phyloP scores from a whole-genome alignment of 2,888 invertebrate genomes.

The Oscheius sp. region DNA sequence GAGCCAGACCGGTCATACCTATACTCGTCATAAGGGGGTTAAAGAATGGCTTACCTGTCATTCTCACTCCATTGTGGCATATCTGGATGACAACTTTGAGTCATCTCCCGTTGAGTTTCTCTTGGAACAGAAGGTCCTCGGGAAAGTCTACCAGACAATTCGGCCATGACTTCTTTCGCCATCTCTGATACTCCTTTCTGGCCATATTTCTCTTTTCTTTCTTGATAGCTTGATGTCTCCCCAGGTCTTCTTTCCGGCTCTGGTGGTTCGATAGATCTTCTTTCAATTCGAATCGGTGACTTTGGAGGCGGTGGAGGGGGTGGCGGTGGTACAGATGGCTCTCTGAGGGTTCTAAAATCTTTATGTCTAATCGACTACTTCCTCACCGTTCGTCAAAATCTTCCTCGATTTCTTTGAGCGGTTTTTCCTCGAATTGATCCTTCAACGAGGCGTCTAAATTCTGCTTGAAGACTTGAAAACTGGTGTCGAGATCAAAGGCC shows the following conservation, averaged over 20 bases:
- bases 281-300: slow-evolving; percentile 38
- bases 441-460: slow-evolving; percentile 1
- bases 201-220: neutral
- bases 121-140: slow-evolving; percentile 39
- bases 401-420: slow-evolving; percentile 14
- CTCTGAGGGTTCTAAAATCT: slow-evolving; percentile 36
- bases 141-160: slow-evolving; percentile 33
- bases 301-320: slow-evolving; percentile 54
- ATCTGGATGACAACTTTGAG: slow-evolving; percentile 55
- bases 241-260: slow-evolving; percentile 6
- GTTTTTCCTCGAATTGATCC: slow-evolving; percentile 11
- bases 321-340: slow-evolving; percentile 50
- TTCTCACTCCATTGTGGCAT: slow-evolving; percentile 50
- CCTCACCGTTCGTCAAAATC: slow-evolving; percentile 13
- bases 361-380: neutral
- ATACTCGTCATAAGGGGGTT: neutral
- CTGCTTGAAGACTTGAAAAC: slow-evolving; percentile 7
- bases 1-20: slow-evolving; percentile 36
- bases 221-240: too few relatives aligned
- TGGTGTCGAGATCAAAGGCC: slow-evolving; percentile 14
- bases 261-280: slow-evolving; percentile 17
- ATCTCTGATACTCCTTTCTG: slow-evolving; percentile 20
- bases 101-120: slow-evolving; percentile 52
- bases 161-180: slow-evolving; percentile 30
- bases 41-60: slow-evolving; percentile 22